phyloP scores from a whole-genome alignment of 2,113 vertebrate species.

The Hypanus sabinus region DNA sequence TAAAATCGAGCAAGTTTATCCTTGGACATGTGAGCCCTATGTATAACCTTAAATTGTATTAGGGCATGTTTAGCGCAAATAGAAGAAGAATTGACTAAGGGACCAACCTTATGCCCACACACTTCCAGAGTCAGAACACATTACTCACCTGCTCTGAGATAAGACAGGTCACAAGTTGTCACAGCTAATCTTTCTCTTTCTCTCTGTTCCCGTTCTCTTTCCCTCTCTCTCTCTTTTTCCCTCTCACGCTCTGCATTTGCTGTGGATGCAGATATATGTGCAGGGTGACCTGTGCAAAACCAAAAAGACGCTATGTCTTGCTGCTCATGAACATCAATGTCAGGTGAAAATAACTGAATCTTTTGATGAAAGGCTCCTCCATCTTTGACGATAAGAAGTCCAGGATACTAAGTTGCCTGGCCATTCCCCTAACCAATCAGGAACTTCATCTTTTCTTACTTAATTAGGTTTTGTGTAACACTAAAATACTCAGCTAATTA shows the following conservation, averaged over 20 bases:
- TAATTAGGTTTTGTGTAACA: background rate
- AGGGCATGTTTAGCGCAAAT: no score
- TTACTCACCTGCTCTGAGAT: slow-evolving; percentile 61
- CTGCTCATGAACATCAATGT: background rate
- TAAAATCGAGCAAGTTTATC: no score
- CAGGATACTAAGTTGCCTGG: background rate
- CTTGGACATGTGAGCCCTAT: no score
- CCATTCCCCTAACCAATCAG: background rate
- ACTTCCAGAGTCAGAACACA: background rate
- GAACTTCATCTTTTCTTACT: background rate
- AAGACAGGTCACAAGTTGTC: slow-evolving; percentile 49
- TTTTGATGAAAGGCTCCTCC: background rate
- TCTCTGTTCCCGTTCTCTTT: slow-evolving; percentile 49
- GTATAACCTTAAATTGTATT: no score
- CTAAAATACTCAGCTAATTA: background rate
- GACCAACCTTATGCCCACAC: background rate
- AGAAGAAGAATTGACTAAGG: no score
- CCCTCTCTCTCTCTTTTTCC: slow-evolving; percentile 60
- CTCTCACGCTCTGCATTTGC: slow-evolving; percentile 71
- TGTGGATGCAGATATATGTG: slow-evolving; percentile 67
- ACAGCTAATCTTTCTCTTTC: slow-evolving; percentile 53
- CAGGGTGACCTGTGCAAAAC: slow-evolving; percentile 66
- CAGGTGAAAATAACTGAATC: background rate
- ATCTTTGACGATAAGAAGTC: background rate
- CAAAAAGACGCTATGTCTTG: background rate